Conservation (phyloP, 2,113 vertebrate genomes). For the Paratilapia polleni region DNA sequence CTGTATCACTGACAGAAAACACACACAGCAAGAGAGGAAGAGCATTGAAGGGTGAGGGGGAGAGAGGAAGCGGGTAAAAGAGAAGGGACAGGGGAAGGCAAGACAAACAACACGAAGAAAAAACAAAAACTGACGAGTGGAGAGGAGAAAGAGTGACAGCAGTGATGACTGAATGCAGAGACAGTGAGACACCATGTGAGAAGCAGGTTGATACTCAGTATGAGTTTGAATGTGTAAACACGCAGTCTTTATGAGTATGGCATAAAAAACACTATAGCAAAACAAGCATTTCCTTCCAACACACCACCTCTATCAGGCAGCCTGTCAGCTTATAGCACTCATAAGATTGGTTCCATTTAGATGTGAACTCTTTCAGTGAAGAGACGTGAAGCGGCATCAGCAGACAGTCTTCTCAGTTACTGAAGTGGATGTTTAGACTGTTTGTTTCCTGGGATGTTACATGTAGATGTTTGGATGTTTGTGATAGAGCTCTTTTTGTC, state of each 20-base stretch:
- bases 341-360: slow-evolving; percentile 48
- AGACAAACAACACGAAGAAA: neutral
- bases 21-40: slow-evolving; percentile 27
- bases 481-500: neutral
- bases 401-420: neutral
- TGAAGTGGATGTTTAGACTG: neutral
- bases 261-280: slow-evolving; percentile 3
- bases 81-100: neutral
- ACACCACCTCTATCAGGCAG: neutral
- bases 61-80: neutral
- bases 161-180: slow-evolving; percentile 14
- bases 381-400: neutral
- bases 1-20: slow-evolving; percentile 50
- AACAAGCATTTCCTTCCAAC: slow-evolving; percentile 25
- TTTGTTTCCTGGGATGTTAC: neutral
- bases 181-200: neutral
- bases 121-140: slow-evolving; percentile 1
- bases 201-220: slow-evolving; percentile 10
- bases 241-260: slow-evolving; percentile 27
- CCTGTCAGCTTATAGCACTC: slow-evolving; percentile 25
- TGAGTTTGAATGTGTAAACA: slow-evolving; percentile 25
- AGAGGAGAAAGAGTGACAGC: slow-evolving; percentile 31
- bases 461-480: neutral
- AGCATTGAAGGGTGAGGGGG: slow-evolving; percentile 4
- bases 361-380: neutral